Evolutionary conservation across 2,797 vertebrate species (phyloP).

Genomic region (Rhincodon typus): DNA sequence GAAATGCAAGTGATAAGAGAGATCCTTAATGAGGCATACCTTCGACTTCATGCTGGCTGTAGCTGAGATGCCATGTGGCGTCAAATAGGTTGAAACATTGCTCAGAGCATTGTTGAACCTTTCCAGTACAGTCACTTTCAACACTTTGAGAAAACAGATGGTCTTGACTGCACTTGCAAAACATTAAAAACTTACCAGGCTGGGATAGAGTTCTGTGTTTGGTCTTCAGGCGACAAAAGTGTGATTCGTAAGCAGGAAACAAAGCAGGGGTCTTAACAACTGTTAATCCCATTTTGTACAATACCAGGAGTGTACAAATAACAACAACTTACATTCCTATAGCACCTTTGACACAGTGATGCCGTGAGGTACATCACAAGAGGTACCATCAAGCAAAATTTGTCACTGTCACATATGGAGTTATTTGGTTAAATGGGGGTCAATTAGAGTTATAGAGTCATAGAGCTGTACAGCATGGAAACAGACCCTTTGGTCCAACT

Average conservation of each 20-base stretch:
- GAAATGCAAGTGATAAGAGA: neutral
- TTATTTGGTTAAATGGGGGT: neutral
- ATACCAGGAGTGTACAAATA: neutral
- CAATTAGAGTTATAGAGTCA: neutral
- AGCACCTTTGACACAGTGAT: neutral
- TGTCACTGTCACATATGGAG: neutral
- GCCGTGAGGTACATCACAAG: neutral
- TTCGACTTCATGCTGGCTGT: neutral
- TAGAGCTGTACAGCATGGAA: too few relatives aligned
- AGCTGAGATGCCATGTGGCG: neutral
- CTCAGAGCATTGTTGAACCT: neutral
- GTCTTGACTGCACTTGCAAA: neutral
- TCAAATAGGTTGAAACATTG: neutral
- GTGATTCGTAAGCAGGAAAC: neutral
- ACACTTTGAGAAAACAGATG: conserved; percentile 21
- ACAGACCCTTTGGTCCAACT: too few relatives aligned
- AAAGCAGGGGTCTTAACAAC: neutral
- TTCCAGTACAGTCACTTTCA: neutral
- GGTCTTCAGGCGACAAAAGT: neutral
- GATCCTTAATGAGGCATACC: neutral
- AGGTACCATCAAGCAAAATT: neutral
- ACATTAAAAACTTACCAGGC: neutral
- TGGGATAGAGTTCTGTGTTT: neutral
- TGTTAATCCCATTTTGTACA: conserved; percentile 2
- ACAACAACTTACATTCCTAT: neutral